Evolutionary conservation across 2,888 invertebrate species (phyloP), one percentile per base, ranked within the genome.

Genomic region (Himalopsyche tibetana): DNA sequence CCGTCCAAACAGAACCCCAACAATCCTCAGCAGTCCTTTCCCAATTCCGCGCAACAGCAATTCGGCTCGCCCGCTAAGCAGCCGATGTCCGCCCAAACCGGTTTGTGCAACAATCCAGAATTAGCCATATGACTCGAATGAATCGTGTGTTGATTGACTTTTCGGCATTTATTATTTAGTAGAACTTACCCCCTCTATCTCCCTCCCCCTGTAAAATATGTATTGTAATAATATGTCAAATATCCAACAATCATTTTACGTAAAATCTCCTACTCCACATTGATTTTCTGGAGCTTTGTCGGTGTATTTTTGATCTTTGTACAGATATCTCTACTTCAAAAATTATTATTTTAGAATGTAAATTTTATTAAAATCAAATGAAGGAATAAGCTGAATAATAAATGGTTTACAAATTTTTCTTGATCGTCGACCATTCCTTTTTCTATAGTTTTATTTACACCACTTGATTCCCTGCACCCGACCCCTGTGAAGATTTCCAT

Each of bases 21-120:
- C 84, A 80, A 85, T 63, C 88, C 88, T 36, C 74, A 36, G 51
- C 87, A 85, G 55, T 83, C 85, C 83, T 80, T 85, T 55, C 80
- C 86, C 91, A 91, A 82, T 74, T 28, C 74, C 90, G 91, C 86
- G 90, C 91, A 87, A 89, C 90, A 87, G 87, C 88, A 88, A 83
- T 89, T 89, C 90, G 92, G 92, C 89, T 92, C 92, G 89, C 93
- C 93, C 89, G 92, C 92, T 89, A 92, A 92, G 90, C 93, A 93
- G 90, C 91, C 92, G 89, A 90, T 91, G 74, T 90, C 89, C n/a
- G 40, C 90, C n/a, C 92, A 94, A 91, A 91, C 91, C 91, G 93
- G 93, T 93, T 93, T 82, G 87, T 85, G 81, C 74, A 28, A 74
- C 74, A 19, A 36, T 74, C 74, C 74, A 74, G 12, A 74, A 74